Base-by-base conservation (phyloP, 1,140 invertebrate species). In the Scaptodrosophila lebanonensis region DNA sequence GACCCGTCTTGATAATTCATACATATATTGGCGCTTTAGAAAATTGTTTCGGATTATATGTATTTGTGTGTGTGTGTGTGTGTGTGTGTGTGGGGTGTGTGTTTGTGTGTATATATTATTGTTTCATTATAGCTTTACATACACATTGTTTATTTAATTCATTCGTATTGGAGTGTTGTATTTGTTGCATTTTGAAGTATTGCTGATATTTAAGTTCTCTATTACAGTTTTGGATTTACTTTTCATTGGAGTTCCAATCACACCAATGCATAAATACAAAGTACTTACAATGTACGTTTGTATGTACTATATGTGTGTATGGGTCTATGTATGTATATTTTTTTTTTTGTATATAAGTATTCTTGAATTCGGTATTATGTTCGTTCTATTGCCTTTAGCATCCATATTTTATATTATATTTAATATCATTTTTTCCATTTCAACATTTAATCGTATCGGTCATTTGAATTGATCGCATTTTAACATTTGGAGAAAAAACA, bases 91-190 rank as follows among this genome's bases (percentile, higher is more conserved):
- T 57, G 27, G 27, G 18, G 5, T 27, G 18, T 45, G 32, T 40
- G 8, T 20, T 17, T 27, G 22, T 39, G 12, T 52, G 6, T 69
- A 66, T 70, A 56, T 76, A 70, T 70, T 70, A 51, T 72, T 60
- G 60, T 56, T 70, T 72, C 39, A 42, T 59, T 73, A 82, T 49
- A 52, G 69, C 57, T 65, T 73, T 75, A 82, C 60, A 82, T 73
- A 68, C 43, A 53, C 36, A 9, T 36, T 27, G 57, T 40, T 42
- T 39, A 50, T 58, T 66, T 73, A 66, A 62, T 66, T 67, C 52
- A 36, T 58, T 72, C 38, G 57, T 42, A 72, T 52, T 67, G 72
- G 44, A 58, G 29, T 50, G 57, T 59, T 44, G n/a, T 25, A 45
- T 39, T 38, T 44, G 61, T 43, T 32, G 12, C 7, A 17, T 56